Evolutionary conservation across 2,888 invertebrate species (phyloP).

Genomic region (Gasteruption jaculator): DNA sequence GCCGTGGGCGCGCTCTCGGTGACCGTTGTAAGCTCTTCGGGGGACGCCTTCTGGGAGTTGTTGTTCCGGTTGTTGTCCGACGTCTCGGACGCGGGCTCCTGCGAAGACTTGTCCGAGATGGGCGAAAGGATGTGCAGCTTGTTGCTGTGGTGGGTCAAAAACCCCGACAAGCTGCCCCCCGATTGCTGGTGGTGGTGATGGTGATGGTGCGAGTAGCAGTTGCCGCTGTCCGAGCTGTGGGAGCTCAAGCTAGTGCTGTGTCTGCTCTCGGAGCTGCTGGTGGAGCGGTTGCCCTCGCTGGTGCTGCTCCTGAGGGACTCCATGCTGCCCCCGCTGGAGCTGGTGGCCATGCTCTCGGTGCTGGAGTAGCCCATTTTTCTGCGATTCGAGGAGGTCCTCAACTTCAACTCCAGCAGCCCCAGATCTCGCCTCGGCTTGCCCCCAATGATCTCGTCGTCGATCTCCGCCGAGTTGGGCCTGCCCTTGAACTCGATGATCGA

Average conservation of each 20-base stretch:
- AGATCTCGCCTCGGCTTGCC: slow-evolving; percentile 48
- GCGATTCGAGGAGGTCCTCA: slow-evolving; percentile 60
- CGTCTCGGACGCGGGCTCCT: slow-evolving; percentile 79
- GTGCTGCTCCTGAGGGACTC: slow-evolving; percentile 83
- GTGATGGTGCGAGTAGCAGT: slow-evolving; percentile 57
- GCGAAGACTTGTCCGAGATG: slow-evolving; percentile 85
- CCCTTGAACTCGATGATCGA: slow-evolving; percentile 72
- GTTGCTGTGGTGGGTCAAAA: slow-evolving; percentile 66
- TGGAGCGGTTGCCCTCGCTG: slow-evolving; percentile 82
- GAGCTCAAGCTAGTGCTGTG: slow-evolving; percentile 81
- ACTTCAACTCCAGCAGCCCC: slow-evolving; percentile 59
- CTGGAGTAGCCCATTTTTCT: slow-evolving; percentile 67
- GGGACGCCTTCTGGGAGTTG: slow-evolving; percentile 73
- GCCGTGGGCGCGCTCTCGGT: slow-evolving; percentile 44
- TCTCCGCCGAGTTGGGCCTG: slow-evolving; percentile 54
- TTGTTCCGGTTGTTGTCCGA: slow-evolving; percentile 77
- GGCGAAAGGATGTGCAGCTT: slow-evolving; percentile 84
- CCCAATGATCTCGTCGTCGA: slow-evolving; percentile 36
- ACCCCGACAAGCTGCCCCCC: slow-evolving; percentile 57
- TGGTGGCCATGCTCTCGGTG: slow-evolving; percentile 83
- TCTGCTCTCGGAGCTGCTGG: slow-evolving; percentile 78
- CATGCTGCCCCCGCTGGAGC: slow-evolving; percentile 83
- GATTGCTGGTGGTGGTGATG: slow-evolving; percentile 55
- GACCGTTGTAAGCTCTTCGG: slow-evolving; percentile 59
- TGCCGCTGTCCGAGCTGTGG: slow-evolving; percentile 78